Evolutionary conservation across 2,888 invertebrate species (phyloP).

Genomic region (Sipha maydis): DNA sequence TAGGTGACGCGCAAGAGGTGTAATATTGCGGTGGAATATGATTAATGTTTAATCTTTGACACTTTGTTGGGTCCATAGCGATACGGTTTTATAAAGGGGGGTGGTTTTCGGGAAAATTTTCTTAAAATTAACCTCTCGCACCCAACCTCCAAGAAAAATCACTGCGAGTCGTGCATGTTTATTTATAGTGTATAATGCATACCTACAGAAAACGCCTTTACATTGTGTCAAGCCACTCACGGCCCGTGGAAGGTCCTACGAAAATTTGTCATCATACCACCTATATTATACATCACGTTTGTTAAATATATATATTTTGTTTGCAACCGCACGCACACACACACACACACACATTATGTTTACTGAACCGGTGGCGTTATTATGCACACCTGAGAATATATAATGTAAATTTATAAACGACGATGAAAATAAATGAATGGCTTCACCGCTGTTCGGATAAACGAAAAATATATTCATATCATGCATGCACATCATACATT

Average conservation of each 20-base stretch:
- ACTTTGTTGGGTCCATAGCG: slow-evolving; percentile 28
- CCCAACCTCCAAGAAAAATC: not conserved
- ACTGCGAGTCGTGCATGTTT: not conserved
- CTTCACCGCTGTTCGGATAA: no score
- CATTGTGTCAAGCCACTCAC: not conserved
- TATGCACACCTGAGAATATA: no score
- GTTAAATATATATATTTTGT: no score
- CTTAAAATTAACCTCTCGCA: slow-evolving; percentile 16
- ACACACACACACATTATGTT: not conserved
- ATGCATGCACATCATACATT: no score
- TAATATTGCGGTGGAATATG: not conserved
- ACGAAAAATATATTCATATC: no score
- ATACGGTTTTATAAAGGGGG: slow-evolving; percentile 8
- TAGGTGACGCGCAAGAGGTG: not conserved
- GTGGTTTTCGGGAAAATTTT: slow-evolving; percentile 14
- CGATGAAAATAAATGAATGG: no score
- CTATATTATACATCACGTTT: no score
- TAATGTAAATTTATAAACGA: no score
- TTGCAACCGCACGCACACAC: no score
- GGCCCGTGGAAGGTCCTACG: not conserved
- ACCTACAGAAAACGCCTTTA: not conserved
- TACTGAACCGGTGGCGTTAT: no score
- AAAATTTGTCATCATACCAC: no score
- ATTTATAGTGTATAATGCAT: no score
- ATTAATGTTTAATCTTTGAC: slow-evolving; percentile 53